Conservation (phyloP, 2,113 vertebrate species). For the Willisornis vidua region DNA sequence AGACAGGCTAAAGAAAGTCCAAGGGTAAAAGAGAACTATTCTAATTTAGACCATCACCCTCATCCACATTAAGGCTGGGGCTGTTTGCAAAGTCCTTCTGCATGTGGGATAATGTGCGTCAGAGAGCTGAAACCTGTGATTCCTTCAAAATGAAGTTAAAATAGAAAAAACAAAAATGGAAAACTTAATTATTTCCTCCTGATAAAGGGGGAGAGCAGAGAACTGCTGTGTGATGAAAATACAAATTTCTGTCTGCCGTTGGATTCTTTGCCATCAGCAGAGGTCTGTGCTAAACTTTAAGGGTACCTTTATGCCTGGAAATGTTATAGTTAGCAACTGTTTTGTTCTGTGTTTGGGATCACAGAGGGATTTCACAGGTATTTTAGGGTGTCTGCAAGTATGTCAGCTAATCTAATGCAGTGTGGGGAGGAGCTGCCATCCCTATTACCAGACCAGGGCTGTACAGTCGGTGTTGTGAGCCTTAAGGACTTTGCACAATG, state of each 20-base stretch:
- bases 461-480: background rate
- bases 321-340: background rate
- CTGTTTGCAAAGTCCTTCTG: background rate
- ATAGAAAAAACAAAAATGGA: background rate
- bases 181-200: background rate
- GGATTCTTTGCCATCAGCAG: background rate
- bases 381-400: background rate
- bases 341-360: background rate
- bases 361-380: background rate
- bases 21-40: constrained; percentile 15
- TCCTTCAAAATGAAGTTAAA: background rate
- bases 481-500: constrained; percentile 62
- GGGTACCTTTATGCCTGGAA: background rate
- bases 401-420: background rate
- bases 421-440: background rate
- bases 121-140: background rate
- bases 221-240: background rate
- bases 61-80: background rate
- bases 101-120: background rate
- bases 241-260: background rate
- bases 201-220: background rate
- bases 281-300: background rate
- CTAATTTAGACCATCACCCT: constrained; percentile 2
- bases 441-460: background rate
- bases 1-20: constrained; percentile 44